Percentiles rank a stretch among this genome's conserved stretches.
Evolutionary conservation across 2,888 invertebrate genomes (phyloP).

Genomic region (Nebria brevicollis): DNA sequence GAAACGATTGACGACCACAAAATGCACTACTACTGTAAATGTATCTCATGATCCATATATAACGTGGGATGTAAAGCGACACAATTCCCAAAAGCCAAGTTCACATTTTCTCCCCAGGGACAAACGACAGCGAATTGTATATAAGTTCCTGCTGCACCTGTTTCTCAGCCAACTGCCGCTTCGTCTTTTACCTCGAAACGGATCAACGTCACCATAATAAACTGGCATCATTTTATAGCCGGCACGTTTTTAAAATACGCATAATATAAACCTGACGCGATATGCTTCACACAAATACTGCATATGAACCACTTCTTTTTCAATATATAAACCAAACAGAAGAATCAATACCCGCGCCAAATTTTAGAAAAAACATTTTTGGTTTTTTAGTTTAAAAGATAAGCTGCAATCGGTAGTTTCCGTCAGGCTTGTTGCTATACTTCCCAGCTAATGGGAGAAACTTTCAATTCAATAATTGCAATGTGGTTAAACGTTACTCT

Average conservation of each 20-base stretch:
- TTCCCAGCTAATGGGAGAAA: no score
- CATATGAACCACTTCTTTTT: not conserved
- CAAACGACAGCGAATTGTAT: not conserved
- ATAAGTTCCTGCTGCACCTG: not conserved
- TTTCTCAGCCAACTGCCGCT: not conserved
- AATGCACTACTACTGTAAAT: no score
- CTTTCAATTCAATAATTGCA: no score
- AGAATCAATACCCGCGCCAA: no score
- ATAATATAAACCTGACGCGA: slow-evolving; percentile 26
- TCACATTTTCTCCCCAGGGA: not conserved
- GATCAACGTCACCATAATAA: slow-evolving; percentile 40
- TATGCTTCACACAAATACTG: not conserved
- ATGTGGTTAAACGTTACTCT: no score
- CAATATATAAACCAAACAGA: no score
- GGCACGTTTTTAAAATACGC: slow-evolving; percentile 43
- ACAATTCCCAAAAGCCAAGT: not conserved
- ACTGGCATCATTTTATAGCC: slow-evolving; percentile 40
- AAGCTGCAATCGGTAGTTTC: no score
- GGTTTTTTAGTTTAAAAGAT: no score
- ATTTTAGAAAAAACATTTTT: no score
- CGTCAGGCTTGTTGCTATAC: no score
- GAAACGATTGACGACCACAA: no score
- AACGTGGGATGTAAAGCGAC: not conserved
- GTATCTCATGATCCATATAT: no score
- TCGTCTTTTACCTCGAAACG: slow-evolving; percentile 3